Evolutionary conservation across 2,888 invertebrate species (phyloP).

Genomic region (Ypsolopha sequella): DNA sequence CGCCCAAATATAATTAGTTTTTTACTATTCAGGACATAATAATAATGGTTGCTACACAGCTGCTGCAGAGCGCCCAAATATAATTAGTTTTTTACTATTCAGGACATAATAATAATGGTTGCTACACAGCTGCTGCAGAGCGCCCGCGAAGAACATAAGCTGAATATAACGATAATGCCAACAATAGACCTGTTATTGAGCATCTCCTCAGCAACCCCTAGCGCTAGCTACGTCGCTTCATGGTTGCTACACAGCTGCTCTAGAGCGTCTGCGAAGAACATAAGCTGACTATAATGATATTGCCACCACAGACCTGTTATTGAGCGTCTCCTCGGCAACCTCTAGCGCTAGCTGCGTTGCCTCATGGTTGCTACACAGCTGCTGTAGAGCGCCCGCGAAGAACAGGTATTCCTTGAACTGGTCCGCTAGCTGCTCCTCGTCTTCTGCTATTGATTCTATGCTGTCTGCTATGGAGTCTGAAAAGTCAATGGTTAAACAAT

Average conservation of each 20-base stretch:
- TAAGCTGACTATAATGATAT: too few species aligned
- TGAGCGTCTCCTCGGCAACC: conserved; percentile 75
- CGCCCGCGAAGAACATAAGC: conserved; percentile 76
- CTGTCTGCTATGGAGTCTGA: conserved; percentile 79
- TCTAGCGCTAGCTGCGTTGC: conserved; percentile 79
- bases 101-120: too few species aligned
- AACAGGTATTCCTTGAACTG: conserved; percentile 88
- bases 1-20: too few species aligned
- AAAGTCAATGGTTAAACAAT: not conserved
- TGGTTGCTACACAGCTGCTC: conserved; percentile 18
- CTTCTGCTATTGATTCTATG: conserved; percentile 81
- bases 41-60: too few species aligned
- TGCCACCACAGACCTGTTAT: conserved; percentile 39
- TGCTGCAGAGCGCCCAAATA: too few species aligned
- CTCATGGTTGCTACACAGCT: conserved; percentile 81
- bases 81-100: too few species aligned
- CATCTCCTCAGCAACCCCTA: not conserved
- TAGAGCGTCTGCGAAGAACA: conserved; percentile 81
- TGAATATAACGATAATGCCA: too few species aligned
- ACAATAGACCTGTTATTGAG: not conserved
- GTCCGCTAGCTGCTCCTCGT: conserved; percentile 86
- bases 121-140: conserved; percentile 60
- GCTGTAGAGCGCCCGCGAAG: conserved; percentile 80
- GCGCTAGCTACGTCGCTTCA: not conserved
- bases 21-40: too few species aligned